Evolutionary conservation across 2,888 invertebrate species (phyloP).

Genomic region (Troides helena): DNA sequence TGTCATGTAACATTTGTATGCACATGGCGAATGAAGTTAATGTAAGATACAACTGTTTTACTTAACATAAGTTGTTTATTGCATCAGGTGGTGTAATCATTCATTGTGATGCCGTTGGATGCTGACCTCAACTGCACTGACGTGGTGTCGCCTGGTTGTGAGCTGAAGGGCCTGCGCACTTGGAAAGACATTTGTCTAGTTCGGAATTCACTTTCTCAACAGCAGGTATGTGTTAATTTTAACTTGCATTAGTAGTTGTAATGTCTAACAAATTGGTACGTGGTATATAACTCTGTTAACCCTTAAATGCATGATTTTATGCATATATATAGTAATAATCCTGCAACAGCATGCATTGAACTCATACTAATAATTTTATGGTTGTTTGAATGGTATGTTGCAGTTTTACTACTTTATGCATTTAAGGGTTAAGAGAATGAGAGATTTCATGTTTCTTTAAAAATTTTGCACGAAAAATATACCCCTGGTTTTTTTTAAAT

Average conservation of each 20-base stretch:
- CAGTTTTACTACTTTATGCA: too few relatives aligned
- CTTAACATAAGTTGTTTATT: conserved; percentile 31
- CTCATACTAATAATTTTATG: too few relatives aligned
- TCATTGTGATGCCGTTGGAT: conserved; percentile 82
- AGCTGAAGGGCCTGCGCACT: conserved; percentile 77
- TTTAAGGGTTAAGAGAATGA: too few relatives aligned
- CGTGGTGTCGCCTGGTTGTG: conserved; percentile 79
- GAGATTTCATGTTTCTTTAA: too few relatives aligned
- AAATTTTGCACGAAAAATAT: too few relatives aligned
- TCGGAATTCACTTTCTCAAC: conserved; percentile 77
- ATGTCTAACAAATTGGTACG: too few relatives aligned
- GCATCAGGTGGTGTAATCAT: conserved; percentile 75
- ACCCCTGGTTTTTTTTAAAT: too few relatives aligned
- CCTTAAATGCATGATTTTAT: too few relatives aligned
- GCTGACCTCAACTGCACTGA: conserved; percentile 78
- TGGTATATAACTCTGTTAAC: too few relatives aligned
- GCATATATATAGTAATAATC: too few relatives aligned
- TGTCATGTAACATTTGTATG: neutral
- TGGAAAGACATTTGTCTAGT: conserved; percentile 79
- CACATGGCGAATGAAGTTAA: neutral
- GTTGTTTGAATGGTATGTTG: too few relatives aligned
- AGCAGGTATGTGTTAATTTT: conserved; percentile 62
- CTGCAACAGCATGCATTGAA: too few relatives aligned
- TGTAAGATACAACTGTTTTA: neutral
- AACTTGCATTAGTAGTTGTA: neutral